Evolutionary conservation across 2,888 invertebrate species (phyloP), one percentile per base, ranked within the genome.

Genomic region (Tetanocera ferruginea): DNA sequence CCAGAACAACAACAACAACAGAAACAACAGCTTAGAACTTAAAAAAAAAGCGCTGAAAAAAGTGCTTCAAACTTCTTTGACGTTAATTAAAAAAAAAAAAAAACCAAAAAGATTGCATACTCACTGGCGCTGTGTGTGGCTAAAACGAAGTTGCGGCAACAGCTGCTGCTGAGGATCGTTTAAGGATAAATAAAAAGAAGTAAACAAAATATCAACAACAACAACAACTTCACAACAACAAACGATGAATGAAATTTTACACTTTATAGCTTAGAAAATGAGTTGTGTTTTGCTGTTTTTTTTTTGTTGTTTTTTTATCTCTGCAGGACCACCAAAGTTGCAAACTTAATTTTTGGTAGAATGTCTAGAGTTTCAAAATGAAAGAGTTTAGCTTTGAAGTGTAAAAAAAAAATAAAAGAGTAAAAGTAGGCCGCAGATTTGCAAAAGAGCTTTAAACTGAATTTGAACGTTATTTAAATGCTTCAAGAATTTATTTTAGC

Each of bases 241-340:
- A 17, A 17, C 14, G n/a, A 49, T 67, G 43, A 67, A 67, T 49
- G 67, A 67, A 66, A 49, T 49, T 67, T n/a, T 23, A 49, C 23
- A 67, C 67, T 62, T 17, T 5, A 31, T 17, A 31, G 14, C 23
- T 67, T 67, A 49, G 67, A 49, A 14, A 67, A 28, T 11, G 17
- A 57, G 19, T 57, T 57, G 25, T 57, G 37, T 37, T 37, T 37
- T 37, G 37, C 23, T 60, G 25, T 25, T 25, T 6, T 31, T 34
- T 3, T 17, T 17, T 62, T 62, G 3, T 14, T 9, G 14, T 4
- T n/a, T 1, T 31, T 9, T 25, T 62, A 3, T 28, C 31, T 28
- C 31, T 28, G 28, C 31, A n/a, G 28, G 62, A 62, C 28, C 62
- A 62, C 60, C 60, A 14, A 60, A 25, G 25, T 25, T 5, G 60